Evolutionary conservation across 2,888 invertebrate genomes (phyloP).

Genomic region (Pandemis cinnamomeana): DNA sequence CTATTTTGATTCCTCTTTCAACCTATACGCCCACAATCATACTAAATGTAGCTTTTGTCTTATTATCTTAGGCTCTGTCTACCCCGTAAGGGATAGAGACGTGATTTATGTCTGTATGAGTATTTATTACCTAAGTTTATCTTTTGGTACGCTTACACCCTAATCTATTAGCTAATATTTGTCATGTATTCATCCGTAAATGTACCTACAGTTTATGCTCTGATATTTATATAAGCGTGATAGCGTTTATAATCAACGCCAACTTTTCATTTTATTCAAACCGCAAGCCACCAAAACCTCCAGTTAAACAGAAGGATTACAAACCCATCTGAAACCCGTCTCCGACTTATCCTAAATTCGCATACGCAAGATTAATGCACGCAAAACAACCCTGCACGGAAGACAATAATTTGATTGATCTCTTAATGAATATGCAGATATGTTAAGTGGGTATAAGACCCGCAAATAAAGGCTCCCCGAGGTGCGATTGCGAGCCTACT

Average conservation of each 20-base stretch:
- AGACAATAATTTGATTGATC: constrained; percentile 80
- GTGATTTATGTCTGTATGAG: too few species aligned
- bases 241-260: too few species aligned
- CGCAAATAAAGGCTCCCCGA: constrained; percentile 76
- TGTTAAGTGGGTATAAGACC: constrained; percentile 77
- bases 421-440: constrained; percentile 83
- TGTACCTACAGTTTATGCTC: background rate
- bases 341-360: constrained; percentile 34
- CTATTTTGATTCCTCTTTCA: too few species aligned
- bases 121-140: background rate
- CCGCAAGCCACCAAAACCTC: constrained; percentile 28
- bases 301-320: constrained; percentile 23
- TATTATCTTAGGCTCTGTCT: too few species aligned
- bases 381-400: constrained; percentile 39
- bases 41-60: too few species aligned
- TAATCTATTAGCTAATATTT: background rate
- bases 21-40: too few species aligned
- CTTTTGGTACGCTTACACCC: too few species aligned
- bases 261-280: constrained; percentile 5
- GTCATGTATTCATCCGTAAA: background rate
- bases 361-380: constrained; percentile 50
- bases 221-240: background rate
- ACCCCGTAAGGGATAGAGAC: too few species aligned
- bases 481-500: constrained; percentile 79
- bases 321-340: constrained; percentile 24